Evolutionary conservation across 2,888 invertebrate genomes (phyloP).

Genomic region (Druceiella hillmani): DNA sequence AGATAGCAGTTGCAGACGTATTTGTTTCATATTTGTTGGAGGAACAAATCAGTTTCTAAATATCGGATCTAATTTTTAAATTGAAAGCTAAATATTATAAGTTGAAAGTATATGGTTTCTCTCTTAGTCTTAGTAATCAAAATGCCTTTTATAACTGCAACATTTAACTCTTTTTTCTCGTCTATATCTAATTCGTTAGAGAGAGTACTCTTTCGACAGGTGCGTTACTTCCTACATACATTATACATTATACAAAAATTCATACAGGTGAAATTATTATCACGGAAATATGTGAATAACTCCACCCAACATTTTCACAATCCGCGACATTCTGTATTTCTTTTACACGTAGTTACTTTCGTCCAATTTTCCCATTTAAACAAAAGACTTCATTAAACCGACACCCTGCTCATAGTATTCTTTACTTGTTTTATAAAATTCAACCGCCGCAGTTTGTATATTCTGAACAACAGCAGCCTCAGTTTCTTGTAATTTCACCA

Average conservation of each 20-base stretch:
- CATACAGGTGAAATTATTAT: constrained; percentile 14
- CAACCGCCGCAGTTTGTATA: constrained; percentile 15
- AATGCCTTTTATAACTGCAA: constrained; percentile 21
- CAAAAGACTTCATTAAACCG: constrained; percentile 8
- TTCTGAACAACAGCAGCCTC: constrained; percentile 10
- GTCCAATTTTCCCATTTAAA: constrained; percentile 19
- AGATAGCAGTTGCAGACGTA: too few relatives aligned
- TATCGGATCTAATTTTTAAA: constrained; percentile 18
- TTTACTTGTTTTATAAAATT: constrained; percentile 15
- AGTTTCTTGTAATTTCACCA: constrained; percentile 14
- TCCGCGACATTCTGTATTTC: constrained; percentile 20
- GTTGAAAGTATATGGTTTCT: constrained; percentile 16
- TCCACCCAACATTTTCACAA: constrained; percentile 26
- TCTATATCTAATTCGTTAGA: constrained; percentile 19
- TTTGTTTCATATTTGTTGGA: constrained; percentile 16
- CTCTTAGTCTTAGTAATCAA: constrained; percentile 20
- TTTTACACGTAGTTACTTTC: constrained; percentile 25
- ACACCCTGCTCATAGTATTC: constrained; percentile 15
- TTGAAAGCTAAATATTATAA: constrained; percentile 14
- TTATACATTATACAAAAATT: constrained; percentile 16
- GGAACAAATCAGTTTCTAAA: constrained; percentile 16
- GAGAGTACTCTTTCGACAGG: constrained; percentile 16
- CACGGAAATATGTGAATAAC: constrained; percentile 18
- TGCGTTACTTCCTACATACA: constrained; percentile 16
- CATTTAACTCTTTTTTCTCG: constrained; percentile 21